Evolutionary conservation across 2,113 vertebrate species (phyloP).

Genomic region (Rallus limicola): DNA sequence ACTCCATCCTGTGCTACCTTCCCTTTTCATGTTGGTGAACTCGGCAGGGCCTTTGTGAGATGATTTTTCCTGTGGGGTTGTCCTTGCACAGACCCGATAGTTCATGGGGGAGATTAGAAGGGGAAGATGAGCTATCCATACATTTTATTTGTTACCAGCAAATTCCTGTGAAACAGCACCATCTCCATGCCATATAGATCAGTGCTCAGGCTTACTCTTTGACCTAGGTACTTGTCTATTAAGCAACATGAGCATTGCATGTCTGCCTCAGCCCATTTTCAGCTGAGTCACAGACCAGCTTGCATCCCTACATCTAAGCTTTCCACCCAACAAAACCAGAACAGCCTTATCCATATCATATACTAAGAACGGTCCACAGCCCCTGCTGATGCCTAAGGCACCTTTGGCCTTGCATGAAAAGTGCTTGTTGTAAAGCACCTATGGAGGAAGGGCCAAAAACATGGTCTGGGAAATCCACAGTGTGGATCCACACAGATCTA

Average conservation of each 20-base stretch:
- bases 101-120: background rate
- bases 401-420: background rate
- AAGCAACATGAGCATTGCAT: background rate
- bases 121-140: background rate
- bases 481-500: background rate
- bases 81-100: background rate
- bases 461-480: background rate
- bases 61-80: background rate
- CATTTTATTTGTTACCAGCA: background rate
- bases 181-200: background rate
- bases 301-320: background rate
- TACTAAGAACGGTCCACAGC: background rate
- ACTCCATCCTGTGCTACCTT: background rate
- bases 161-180: background rate
- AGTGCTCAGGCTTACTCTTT: background rate
- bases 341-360: background rate
- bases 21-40: background rate
- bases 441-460: background rate
- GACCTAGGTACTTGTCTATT: background rate
- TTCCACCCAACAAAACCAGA: background rate
- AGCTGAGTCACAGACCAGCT: background rate
- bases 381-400: background rate
- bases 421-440: background rate
- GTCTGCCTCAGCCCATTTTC: background rate
- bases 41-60: background rate